Conservation (phyloP, 1,140 invertebrate species). For the Chrysoperla carnea region DNA sequence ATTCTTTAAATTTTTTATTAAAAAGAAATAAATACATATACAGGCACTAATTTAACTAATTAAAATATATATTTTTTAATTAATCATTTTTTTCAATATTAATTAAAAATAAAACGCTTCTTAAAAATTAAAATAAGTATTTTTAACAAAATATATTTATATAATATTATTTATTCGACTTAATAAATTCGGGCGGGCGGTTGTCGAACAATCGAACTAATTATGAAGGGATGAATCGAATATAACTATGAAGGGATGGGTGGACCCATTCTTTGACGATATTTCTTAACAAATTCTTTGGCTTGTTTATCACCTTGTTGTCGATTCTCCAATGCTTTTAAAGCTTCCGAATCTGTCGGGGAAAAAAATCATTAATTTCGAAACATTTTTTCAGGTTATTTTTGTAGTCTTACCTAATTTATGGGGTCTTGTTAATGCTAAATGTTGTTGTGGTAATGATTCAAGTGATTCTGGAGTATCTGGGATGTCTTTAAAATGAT, state of each 20-base stretch:
- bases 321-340: constrained; percentile 63
- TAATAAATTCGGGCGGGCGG: no score
- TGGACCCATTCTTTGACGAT: constrained; percentile 40
- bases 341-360: constrained; percentile 52
- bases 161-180: no score
- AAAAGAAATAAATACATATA: no score
- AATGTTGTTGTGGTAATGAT: constrained; percentile 53
- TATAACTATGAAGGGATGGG: background rate
- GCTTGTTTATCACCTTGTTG: constrained; percentile 83
- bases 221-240: no score
- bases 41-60: no score
- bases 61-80: no score
- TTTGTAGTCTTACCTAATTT: constrained; percentile 41
- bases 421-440: constrained; percentile 64
- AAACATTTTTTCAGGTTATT: constrained; percentile 2
- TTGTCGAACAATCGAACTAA: no score
- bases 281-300: constrained; percentile 74
- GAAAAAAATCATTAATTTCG: constrained; percentile 10
- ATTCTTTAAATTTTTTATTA: no score
- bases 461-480: constrained; percentile 37
- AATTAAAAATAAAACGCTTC: no score
- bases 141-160: no score
- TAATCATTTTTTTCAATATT: no score
- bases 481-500: constrained; percentile 56
- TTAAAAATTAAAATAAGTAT: no score